Evolutionary conservation across 2,797 vertebrate species (phyloP).

Genomic region (Hydrophis major): DNA sequence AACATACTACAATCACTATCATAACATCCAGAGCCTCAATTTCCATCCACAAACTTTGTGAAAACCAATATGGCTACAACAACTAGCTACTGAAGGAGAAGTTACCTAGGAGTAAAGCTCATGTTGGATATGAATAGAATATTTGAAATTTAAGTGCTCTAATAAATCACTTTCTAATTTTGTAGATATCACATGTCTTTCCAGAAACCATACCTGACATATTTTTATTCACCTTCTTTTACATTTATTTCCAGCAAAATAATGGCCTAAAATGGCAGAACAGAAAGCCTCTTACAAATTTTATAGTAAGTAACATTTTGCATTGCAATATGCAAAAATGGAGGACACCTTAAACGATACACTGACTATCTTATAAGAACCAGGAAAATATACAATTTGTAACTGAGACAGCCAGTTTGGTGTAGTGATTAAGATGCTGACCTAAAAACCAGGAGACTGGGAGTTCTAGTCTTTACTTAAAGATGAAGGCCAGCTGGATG

Average conservation of each 20-base stretch:
- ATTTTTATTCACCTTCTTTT: not conserved
- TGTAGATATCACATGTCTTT: not conserved
- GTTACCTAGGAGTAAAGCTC: not conserved
- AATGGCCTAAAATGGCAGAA: not conserved
- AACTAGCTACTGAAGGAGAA: not conserved
- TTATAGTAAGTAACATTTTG: not conserved
- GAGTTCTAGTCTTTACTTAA: not conserved
- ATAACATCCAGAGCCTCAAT: not conserved
- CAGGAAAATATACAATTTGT: not conserved
- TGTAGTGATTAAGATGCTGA: not conserved
- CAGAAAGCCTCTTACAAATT: not conserved
- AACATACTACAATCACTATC: not conserved
- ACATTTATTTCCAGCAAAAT: not conserved
- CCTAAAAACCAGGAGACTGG: not conserved
- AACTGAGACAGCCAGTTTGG: not conserved
- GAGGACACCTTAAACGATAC: not conserved
- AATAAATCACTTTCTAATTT: not conserved
- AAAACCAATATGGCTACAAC: not conserved
- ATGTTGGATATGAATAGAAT: not conserved
- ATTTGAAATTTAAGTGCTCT: not conserved
- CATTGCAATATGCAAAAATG: not conserved
- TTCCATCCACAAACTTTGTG: not conserved
- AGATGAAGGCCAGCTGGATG: not conserved
- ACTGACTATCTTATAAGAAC: not conserved
- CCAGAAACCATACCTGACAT: not conserved